Evolutionary conservation across 2,113 vertebrate species (phyloP), one percentile per base, ranked within the genome.

Genomic region (Oenanthe oenanthe): DNA sequence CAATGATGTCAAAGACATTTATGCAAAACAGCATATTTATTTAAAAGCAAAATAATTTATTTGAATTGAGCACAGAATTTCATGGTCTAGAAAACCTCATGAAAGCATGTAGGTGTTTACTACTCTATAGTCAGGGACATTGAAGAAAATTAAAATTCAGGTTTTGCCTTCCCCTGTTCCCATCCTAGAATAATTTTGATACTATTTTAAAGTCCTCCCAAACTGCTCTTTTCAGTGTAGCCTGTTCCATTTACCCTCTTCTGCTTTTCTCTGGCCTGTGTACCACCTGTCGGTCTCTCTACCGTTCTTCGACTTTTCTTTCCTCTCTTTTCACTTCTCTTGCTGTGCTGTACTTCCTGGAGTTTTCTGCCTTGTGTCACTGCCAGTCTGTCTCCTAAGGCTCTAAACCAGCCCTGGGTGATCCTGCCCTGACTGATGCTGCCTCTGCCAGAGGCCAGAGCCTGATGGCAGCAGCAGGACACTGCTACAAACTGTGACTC

Each of bases 391-490:
- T 78, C 63, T 94, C 88, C 82, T 13, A 20, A 67, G 88, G 63
- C 82, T 78, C 26, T 81, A 75, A 77, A 91, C 47, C 79, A 72
- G 82, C 51, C 4, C 74, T 53, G 91, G 78, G 17, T 0, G 3
- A 56, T 84, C 53, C 72, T 89, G 32, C 78, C 85, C 82, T 88
- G 61, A 19, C 85, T 75, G 88, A 19, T 91, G 67, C 83, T 90
- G 74, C 89, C 74, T 66, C 78, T 74, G 4, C 16, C 65, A 81
- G 90, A 17, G 13, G 67, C 62, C 21, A 36, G 47, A 57, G 92
- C 65, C 96, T 95, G 93, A 94, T 86, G 95, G 95, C 85, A 96
- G 90, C 88, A 92, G 79, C 80, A 93, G 79, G 85, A 93, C 72
- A 67, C 26, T 53, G 65, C 72, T 40, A 34, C 83, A 87, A 91